phyloP scores from a whole-genome alignment of 2,797 vertebrate genomes.

The Bryconaethiops microstoma region DNA sequence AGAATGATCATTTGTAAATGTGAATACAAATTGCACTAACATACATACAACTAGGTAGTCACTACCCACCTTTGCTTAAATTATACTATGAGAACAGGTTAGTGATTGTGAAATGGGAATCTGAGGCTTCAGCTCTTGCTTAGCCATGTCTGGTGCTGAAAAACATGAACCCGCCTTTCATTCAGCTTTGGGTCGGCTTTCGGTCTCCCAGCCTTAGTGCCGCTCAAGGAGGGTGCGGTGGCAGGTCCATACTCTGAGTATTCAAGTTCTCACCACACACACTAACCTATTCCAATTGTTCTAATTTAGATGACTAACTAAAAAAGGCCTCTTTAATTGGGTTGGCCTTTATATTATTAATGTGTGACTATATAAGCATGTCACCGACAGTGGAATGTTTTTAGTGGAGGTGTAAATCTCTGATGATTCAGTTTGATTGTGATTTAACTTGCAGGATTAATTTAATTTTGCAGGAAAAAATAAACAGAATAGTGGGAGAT shows the following conservation, averaged over 20 bases:
- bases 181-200: conserved; percentile 1
- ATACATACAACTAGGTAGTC: background rate
- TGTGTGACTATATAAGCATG: background rate
- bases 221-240: background rate
- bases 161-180: background rate
- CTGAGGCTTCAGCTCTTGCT: conserved; percentile 8
- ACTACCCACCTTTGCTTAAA: background rate
- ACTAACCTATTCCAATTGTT: conserved; percentile 30
- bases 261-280: conserved; percentile 1
- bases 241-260: background rate
- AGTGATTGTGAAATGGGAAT: conserved; percentile 26
- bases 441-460: too few relatives aligned
- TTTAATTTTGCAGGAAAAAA: too few relatives aligned
- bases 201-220: conserved; percentile 28
- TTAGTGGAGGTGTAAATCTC: background rate
- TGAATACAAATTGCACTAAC: background rate
- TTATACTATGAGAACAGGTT: conserved; percentile 9
- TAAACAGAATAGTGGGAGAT: too few relatives aligned
- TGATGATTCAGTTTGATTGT: too few relatives aligned
- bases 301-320: background rate
- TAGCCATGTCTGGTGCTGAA: background rate
- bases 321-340: background rate
- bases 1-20: too few relatives aligned
- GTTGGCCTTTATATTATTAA: background rate
- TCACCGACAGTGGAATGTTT: conserved; percentile 34